phyloP scores from a whole-genome alignment of 2,113 vertebrate genomes.

The Istiophorus platypterus region DNA sequence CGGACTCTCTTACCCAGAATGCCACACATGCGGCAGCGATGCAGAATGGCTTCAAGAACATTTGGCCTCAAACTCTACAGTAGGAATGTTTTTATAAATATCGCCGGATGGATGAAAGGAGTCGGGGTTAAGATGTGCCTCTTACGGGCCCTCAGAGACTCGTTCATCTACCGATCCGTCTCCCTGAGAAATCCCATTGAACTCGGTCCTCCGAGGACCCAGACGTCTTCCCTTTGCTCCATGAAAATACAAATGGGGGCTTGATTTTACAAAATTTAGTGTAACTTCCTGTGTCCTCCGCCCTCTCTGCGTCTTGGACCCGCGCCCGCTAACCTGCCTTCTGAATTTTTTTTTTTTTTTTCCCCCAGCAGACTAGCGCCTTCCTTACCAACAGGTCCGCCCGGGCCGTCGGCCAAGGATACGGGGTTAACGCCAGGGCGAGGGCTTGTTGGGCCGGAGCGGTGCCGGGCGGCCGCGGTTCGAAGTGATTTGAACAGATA shows the following conservation, averaged over 20 bases:
- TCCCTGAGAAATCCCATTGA: slow-evolving; percentile 85
- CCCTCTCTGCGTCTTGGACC: slow-evolving; percentile 33
- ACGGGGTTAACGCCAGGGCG: slow-evolving; percentile 43
- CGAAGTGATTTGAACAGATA: slow-evolving; percentile 25
- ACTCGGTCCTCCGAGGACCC: slow-evolving; percentile 80
- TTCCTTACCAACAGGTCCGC: slow-evolving; percentile 8
- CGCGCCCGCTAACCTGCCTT: slow-evolving; percentile 9
- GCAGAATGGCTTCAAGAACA: slow-evolving; percentile 16
- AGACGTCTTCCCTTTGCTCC: slow-evolving; percentile 73
- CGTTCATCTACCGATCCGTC: slow-evolving; percentile 81
- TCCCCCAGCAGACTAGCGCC: not conserved
- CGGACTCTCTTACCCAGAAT: slow-evolving; percentile 21
- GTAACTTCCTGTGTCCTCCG: slow-evolving; percentile 22
- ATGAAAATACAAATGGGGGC: slow-evolving; percentile 72
- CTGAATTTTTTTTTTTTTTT: slow-evolving; percentile 56
- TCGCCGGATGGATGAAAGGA: slow-evolving; percentile 51
- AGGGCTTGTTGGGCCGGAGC: slow-evolving; percentile 42
- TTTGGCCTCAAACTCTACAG: slow-evolving; percentile 28
- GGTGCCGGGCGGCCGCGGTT: slow-evolving; percentile 28
- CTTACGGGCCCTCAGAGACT: slow-evolving; percentile 78
- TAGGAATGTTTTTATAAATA: slow-evolving; percentile 48
- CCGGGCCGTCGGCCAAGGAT: slow-evolving; percentile 39
- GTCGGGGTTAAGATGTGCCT: slow-evolving; percentile 70
- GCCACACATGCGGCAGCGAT: slow-evolving; percentile 31
- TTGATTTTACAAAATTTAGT: slow-evolving; percentile 32